phyloP scores from a whole-genome alignment of 1,140 invertebrate species.

The Eueides isabella region DNA sequence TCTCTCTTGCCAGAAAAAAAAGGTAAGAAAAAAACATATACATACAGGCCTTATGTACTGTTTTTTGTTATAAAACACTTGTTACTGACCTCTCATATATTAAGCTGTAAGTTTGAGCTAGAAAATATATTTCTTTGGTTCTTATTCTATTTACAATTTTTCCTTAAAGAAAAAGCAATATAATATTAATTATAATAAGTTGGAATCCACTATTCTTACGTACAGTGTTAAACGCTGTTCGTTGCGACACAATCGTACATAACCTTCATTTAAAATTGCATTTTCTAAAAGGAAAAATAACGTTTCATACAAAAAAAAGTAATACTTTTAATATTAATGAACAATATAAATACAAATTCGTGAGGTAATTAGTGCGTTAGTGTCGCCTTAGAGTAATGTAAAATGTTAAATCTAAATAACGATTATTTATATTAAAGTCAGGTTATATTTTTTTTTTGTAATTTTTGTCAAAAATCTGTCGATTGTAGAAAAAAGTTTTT shows the following conservation, averaged over 20 bases:
- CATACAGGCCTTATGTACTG: no score
- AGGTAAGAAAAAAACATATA: no score
- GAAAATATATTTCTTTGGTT: not conserved
- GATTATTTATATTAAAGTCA: no score
- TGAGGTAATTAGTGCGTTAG: slow-evolving; percentile 27
- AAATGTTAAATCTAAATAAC: no score
- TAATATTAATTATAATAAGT: not conserved
- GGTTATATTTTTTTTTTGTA: no score
- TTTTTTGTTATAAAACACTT: no score
- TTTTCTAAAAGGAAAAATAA: not conserved
- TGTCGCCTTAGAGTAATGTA: not conserved
- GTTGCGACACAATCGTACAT: not conserved
- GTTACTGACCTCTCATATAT: no score
- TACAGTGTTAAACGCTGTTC: not conserved
- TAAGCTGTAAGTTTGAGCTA: no score
- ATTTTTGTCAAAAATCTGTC: no score
- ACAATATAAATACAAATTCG: slow-evolving; percentile 8
- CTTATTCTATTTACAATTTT: not conserved
- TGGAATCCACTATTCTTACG: not conserved
- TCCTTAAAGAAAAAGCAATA: not conserved
- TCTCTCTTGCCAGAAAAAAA: no score
- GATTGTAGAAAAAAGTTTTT: no score
- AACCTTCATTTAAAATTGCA: not conserved
- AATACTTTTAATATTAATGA: not conserved
- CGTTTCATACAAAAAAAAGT: no score